Conservation (phyloP, 2,797 vertebrate species). For the Erpetoichthys calabaricus region DNA sequence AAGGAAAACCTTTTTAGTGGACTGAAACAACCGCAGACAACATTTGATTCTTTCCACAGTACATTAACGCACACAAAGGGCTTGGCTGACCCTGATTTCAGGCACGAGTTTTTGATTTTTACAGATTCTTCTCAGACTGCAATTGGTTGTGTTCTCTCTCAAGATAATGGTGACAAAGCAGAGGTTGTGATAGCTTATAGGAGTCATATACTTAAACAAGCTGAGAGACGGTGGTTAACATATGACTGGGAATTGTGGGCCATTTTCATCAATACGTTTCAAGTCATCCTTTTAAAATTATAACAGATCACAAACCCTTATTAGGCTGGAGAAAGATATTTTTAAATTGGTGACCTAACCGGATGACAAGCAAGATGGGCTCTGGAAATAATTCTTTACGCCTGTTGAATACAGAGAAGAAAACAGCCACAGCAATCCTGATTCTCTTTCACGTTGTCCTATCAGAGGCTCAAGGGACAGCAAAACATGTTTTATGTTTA, state of each 20-base stretch:
- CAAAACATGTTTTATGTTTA: too few relatives aligned
- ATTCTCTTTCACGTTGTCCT: too few relatives aligned
- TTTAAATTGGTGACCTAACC: too few relatives aligned
- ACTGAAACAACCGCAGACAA: neutral
- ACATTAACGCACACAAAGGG: neutral
- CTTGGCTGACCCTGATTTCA: neutral
- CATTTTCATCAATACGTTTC: neutral
- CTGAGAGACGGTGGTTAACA: neutral
- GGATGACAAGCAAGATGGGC: too few relatives aligned
- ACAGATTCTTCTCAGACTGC: neutral
- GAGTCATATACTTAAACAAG: conserved; percentile 1
- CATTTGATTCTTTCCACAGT: neutral
- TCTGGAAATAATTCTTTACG: too few relatives aligned
- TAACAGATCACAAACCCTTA: conserved; percentile 1
- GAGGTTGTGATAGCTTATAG: neutral
- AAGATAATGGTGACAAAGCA: neutral
- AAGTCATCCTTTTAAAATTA: neutral
- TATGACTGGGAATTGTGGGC: conserved; percentile 1
- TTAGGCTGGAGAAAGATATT: neutral
- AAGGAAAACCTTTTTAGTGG: neutral
- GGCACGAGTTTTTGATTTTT: neutral
- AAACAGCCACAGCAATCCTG: too few relatives aligned
- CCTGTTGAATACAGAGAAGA: too few relatives aligned
- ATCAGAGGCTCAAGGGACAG: too few relatives aligned
- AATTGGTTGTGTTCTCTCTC: neutral